Conservation (phyloP, 2,888 invertebrate genomes). For the Oligia latruncula region DNA sequence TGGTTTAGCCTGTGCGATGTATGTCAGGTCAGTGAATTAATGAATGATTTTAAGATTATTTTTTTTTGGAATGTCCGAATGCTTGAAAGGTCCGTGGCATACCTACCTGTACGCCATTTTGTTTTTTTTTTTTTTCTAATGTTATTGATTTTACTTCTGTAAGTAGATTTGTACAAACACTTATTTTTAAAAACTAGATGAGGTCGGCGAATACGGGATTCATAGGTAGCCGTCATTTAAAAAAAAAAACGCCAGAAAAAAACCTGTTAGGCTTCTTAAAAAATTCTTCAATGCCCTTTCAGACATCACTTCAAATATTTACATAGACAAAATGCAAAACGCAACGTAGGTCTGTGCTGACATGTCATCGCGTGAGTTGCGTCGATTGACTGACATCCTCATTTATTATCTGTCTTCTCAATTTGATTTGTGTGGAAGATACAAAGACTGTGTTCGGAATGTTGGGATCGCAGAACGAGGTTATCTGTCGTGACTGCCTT, state of each 20-base stretch:
- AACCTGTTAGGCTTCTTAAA: neutral
- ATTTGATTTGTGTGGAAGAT: conserved; percentile 49
- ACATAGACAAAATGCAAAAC: conserved; percentile 6
- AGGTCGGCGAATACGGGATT: too few relatives aligned
- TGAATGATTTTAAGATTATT: neutral
- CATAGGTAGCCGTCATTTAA: too few relatives aligned
- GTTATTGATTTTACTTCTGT: too few relatives aligned
- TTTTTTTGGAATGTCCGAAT: neutral
- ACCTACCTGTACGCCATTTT: neutral
- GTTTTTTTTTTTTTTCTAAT: too few relatives aligned
- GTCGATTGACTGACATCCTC: conserved; percentile 39
- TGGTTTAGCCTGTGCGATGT: too few relatives aligned
- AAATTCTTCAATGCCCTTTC: neutral
- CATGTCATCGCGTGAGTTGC: neutral
- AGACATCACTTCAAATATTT: neutral
- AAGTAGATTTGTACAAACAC: too few relatives aligned
- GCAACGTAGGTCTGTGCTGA: neutral
- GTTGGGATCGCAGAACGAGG: conserved; percentile 4
- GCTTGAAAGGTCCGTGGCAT: neutral
- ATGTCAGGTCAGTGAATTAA: too few relatives aligned
- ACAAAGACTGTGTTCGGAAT: conserved; percentile 27
- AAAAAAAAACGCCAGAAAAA: too few relatives aligned
- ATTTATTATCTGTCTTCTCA: conserved; percentile 39
- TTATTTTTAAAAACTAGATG: too few relatives aligned
- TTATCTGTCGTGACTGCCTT: conserved; percentile 3